phyloP scores from a whole-genome alignment of 2,797 vertebrate genomes.

The Takifugu ocellatus region DNA sequence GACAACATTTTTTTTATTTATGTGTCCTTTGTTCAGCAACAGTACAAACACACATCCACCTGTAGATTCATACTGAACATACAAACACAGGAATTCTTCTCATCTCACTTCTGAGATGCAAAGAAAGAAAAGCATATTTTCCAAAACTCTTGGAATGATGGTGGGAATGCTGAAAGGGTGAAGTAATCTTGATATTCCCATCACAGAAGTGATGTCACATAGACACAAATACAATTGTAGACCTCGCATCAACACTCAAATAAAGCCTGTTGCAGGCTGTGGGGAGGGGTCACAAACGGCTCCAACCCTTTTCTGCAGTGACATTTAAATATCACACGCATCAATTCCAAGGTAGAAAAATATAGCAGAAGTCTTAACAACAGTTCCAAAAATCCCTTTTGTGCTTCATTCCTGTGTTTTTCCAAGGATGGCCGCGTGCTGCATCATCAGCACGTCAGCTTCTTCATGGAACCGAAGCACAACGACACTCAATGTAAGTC shows the following conservation, averaged over 20 bases:
- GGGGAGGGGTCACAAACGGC: not conserved
- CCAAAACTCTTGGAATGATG: not conserved
- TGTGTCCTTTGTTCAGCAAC: not conserved
- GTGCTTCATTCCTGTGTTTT: conserved; percentile 7
- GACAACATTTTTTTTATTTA: not conserved
- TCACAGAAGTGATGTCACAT: not conserved
- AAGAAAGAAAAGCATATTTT: not conserved
- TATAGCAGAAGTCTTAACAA: conserved; percentile 9
- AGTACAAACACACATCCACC: not conserved
- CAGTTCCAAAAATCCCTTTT: conserved; percentile 13
- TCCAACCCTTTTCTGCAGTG: not conserved
- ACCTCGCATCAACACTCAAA: not conserved
- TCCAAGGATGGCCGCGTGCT: conserved; percentile 13
- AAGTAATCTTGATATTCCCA: not conserved
- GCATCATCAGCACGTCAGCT: conserved; percentile 37
- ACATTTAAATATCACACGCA: conserved; percentile 13
- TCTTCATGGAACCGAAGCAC: conserved; percentile 34
- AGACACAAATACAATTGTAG: too few species aligned
- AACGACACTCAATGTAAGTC: conserved; percentile 19
- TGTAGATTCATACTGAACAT: not conserved
- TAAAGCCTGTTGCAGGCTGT: not conserved
- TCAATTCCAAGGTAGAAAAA: conserved; percentile 7
- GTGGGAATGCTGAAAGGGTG: not conserved
- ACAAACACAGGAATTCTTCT: not conserved
- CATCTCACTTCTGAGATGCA: not conserved